Percentiles rank a stretch among this genome's conserved stretches.
Evolutionary conservation across 2,888 invertebrate species (phyloP).

Genomic region (Linyphia triangularis): DNA sequence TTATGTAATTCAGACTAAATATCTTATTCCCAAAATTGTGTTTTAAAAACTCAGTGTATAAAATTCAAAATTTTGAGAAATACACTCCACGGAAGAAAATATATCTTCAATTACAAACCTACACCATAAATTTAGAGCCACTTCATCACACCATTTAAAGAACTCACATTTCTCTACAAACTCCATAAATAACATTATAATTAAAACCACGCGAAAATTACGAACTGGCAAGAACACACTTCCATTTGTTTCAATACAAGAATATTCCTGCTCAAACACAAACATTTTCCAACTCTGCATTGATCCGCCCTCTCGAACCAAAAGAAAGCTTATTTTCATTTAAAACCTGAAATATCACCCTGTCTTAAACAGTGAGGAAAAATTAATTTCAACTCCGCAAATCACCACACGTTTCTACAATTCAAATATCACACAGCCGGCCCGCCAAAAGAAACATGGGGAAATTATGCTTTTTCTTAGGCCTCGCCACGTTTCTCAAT

Average conservation of each 20-base stretch:
- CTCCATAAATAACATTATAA: not conserved
- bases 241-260: not conserved
- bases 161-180: not conserved
- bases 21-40: too few species aligned
- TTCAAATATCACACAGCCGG: constrained; percentile 11
- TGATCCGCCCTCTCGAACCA: not conserved
- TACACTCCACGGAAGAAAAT: too few species aligned
- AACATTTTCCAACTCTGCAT: constrained; percentile 13
- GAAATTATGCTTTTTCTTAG: constrained; percentile 40
- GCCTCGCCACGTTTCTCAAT: not conserved
- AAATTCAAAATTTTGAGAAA: too few species aligned
- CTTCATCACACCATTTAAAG: too few species aligned
- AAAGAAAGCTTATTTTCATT: constrained; percentile 5
- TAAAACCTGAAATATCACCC: not conserved
- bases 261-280: not conserved
- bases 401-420: constrained; percentile 25
- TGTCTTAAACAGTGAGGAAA: constrained; percentile 4
- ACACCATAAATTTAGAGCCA: too few species aligned
- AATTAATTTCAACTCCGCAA: constrained; percentile 9
- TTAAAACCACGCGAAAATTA: not conserved
- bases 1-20: too few species aligned
- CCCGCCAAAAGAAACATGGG: constrained; percentile 23
- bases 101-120: too few species aligned
- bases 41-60: too few species aligned
- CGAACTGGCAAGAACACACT: not conserved